These are phyloP conservation scores for Drosophila basisetae DNA, from an alignment of 2,888 invertebrate species.

Conservation along the genomic window DNA sequence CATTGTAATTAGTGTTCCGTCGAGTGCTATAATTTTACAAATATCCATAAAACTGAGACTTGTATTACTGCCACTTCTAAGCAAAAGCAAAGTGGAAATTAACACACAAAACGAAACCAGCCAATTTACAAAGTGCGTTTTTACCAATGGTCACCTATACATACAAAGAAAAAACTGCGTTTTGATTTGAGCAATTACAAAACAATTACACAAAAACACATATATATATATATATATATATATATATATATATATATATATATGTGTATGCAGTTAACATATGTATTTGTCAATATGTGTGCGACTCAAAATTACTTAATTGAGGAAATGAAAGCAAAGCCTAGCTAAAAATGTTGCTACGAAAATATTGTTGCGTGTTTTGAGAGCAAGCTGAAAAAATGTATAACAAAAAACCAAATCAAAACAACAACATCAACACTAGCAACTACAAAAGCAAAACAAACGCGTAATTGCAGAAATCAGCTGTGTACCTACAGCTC, in stretches of 20 bases:
- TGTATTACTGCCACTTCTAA: conserved; percentile 43
- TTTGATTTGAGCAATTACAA: conserved; percentile 35
- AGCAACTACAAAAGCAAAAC: conserved; percentile 72
- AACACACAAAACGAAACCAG: conserved; percentile 39
- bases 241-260: conserved; percentile 5
- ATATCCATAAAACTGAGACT: conserved; percentile 43
- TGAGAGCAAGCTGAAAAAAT: conserved; percentile 62
- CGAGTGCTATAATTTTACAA: conserved; percentile 58
- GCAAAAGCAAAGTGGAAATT: conserved; percentile 45
- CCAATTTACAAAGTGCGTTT: conserved; percentile 66
- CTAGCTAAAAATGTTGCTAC: conserved; percentile 29
- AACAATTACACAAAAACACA: conserved; percentile 15
- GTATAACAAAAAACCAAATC: conserved; percentile 50
- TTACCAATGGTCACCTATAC: neutral
- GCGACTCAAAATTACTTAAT: conserved; percentile 40
- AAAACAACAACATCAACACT: conserved; percentile 49
- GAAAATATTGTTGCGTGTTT: conserved; percentile 65
- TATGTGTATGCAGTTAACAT: conserved; percentile 3
- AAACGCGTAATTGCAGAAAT: conserved; percentile 83
- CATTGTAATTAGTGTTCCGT: conserved; percentile 53
- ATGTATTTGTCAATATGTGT: conserved; percentile 23
- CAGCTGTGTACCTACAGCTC: conserved; percentile 84
- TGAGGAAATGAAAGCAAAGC: conserved; percentile 68
- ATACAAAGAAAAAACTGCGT: conserved; percentile 9
- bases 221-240: conserved; percentile 1